These are phyloP conservation scores for Drosophila longiperda DNA, from an alignment of 2,888 invertebrate genomes.

Conservation along the genomic window DNA sequence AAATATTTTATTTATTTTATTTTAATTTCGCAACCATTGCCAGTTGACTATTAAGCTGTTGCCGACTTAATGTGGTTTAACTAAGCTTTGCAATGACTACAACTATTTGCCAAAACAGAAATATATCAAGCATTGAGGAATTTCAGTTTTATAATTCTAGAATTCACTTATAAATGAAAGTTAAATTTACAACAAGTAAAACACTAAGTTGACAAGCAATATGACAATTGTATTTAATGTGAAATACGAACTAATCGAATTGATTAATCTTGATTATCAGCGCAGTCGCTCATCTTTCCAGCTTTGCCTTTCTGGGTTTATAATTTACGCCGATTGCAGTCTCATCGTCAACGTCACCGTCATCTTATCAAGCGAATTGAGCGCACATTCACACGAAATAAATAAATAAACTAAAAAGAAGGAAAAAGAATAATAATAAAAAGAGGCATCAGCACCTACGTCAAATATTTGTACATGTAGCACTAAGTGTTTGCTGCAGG, in stretches of 20 bases:
- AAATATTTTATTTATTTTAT: not conserved
- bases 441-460: constrained; percentile 27
- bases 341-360: constrained; percentile 32
- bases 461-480: constrained; percentile 63
- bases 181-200: not conserved
- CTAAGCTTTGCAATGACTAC: not conserved
- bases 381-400: constrained; percentile 78
- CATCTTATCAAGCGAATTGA: constrained; percentile 74
- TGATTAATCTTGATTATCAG: constrained; percentile 34
- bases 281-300: not conserved
- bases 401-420: constrained; percentile 53
- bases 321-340: not conserved
- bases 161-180: not conserved
- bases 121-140: not conserved
- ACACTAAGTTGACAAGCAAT: not conserved
- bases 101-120: too few species aligned
- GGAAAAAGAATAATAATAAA: not conserved
- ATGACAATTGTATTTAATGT: constrained; percentile 5
- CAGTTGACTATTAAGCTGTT: not conserved
- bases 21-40: not conserved
- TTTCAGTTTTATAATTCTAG: not conserved
- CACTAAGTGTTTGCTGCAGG: constrained; percentile 48
- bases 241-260: constrained; percentile 16
- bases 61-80: not conserved
- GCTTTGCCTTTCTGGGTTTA: not conserved